Evolutionary conservation across 2,113 vertebrate genomes (phyloP).

Genomic region (Drymodes brunneopygia): DNA sequence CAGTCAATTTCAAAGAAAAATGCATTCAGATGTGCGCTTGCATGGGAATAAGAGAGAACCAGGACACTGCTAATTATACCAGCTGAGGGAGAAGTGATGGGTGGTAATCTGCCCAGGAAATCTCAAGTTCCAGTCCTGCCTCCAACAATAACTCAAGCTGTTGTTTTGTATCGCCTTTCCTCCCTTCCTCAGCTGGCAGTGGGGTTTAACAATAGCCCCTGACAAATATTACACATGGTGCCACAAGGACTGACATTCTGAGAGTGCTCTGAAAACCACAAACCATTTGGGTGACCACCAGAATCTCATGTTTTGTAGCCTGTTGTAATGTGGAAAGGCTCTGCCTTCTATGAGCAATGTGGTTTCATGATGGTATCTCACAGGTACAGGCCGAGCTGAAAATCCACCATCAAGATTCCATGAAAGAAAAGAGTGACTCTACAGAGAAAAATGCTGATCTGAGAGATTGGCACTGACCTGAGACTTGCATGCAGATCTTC

Average conservation of each 20-base stretch:
- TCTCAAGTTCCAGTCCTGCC: background rate
- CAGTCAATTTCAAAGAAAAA: background rate
- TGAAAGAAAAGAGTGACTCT: background rate
- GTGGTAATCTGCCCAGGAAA: slow-evolving; percentile 30
- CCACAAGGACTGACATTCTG: background rate
- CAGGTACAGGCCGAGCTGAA: background rate
- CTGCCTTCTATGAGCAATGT: background rate
- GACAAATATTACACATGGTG: background rate
- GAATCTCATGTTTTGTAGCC: background rate
- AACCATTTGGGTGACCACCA: background rate
- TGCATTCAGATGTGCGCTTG: background rate
- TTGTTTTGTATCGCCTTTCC: slow-evolving; percentile 4
- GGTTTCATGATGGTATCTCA: background rate
- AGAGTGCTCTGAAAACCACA: background rate
- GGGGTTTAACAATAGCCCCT: background rate
- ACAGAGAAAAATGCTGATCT: background rate
- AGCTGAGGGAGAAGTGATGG: background rate
- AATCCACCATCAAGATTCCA: background rate
- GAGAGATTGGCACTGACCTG: background rate
- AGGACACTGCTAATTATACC: background rate
- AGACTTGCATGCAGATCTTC: background rate
- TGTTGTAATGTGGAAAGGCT: background rate
- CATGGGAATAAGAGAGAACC: background rate
- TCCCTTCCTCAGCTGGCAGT: background rate
- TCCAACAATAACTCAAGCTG: slow-evolving; percentile 36